Evolutionary conservation across 2,888 invertebrate genomes (phyloP).

Genomic region (Aphodius sticticus): DNA sequence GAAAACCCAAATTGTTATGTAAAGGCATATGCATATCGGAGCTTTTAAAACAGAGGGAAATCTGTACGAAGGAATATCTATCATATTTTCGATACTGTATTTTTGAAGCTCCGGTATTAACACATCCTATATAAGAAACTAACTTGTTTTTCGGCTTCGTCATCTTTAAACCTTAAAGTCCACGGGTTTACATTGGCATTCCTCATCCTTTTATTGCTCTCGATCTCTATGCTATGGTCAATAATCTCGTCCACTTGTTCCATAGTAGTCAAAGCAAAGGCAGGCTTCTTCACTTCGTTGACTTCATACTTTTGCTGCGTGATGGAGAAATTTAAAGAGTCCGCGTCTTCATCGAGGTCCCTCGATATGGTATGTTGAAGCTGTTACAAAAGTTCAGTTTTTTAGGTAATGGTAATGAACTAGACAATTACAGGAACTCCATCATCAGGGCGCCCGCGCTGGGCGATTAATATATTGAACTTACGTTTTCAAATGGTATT

Average conservation of each 20-base stretch:
- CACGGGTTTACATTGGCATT: slow-evolving; percentile 86
- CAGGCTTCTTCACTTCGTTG: slow-evolving; percentile 47
- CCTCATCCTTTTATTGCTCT: slow-evolving; percentile 88
- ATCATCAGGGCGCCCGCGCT: too few relatives aligned
- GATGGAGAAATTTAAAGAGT: slow-evolving; percentile 52
- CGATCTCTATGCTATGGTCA: slow-evolving; percentile 87
- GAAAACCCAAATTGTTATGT: slow-evolving; percentile 21
- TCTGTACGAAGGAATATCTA: too few relatives aligned
- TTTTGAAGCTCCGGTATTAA: too few relatives aligned
- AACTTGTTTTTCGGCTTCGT: slow-evolving; percentile 81
- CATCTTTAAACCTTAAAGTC: slow-evolving; percentile 87
- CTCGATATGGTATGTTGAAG: slow-evolving; percentile 55
- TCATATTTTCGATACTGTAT: too few relatives aligned
- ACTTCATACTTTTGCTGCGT: slow-evolving; percentile 62
- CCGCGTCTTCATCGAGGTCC: slow-evolving; percentile 56
- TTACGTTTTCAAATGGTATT: slow-evolving; percentile 90
- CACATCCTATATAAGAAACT: slow-evolving; percentile 12
- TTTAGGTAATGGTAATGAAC: neutral
- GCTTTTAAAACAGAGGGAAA: too few relatives aligned
- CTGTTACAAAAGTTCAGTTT: slow-evolving; percentile 42
- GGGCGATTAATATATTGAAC: slow-evolving; percentile 42
- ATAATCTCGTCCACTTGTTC: slow-evolving; percentile 79
- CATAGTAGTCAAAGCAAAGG: slow-evolving; percentile 51
- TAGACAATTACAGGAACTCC: too few relatives aligned
- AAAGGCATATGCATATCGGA: too few relatives aligned